These are phyloP conservation scores for Otis tarda DNA, from an alignment of 2,113 vertebrate genomes.

Conservation along the genomic window DNA sequence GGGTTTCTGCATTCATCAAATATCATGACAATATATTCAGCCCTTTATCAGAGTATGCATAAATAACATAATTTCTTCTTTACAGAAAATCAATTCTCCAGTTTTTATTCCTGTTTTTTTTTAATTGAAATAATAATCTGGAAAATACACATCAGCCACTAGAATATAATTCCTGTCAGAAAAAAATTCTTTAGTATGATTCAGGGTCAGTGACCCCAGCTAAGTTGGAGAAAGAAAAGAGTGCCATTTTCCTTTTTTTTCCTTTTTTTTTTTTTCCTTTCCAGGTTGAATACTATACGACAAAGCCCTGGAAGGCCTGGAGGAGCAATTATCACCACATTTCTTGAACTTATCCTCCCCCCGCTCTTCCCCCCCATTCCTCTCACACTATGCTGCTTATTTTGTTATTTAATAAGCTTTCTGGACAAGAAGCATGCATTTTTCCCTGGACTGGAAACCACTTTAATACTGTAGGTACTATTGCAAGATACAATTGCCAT, in stretches of 20 bases:
- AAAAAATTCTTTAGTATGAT: not conserved
- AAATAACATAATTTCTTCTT: not conserved
- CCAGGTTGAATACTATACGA: not conserved
- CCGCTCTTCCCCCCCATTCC: not conserved
- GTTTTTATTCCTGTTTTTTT: not conserved
- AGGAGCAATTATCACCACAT: not conserved
- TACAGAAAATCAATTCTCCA: not conserved
- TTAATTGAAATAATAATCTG: not conserved
- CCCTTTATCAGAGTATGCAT: not conserved
- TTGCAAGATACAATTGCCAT: not conserved
- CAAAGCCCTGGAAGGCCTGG: not conserved
- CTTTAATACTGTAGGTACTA: not conserved
- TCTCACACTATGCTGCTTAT: not conserved
- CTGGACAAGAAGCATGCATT: not conserved
- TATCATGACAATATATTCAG: not conserved
- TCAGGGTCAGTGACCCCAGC: not conserved
- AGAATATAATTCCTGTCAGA: not conserved
- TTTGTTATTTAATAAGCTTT: not conserved
- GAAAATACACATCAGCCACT: not conserved
- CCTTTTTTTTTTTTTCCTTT: not conserved
- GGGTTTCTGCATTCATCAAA: not conserved
- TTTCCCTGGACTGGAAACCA: not conserved
- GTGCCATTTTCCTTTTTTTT: not conserved
- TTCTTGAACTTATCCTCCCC: not conserved
- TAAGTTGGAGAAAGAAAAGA: not conserved